Evolutionary conservation across 2,113 vertebrate species (phyloP).

Genomic region (Brachypteracias leptosomus): DNA sequence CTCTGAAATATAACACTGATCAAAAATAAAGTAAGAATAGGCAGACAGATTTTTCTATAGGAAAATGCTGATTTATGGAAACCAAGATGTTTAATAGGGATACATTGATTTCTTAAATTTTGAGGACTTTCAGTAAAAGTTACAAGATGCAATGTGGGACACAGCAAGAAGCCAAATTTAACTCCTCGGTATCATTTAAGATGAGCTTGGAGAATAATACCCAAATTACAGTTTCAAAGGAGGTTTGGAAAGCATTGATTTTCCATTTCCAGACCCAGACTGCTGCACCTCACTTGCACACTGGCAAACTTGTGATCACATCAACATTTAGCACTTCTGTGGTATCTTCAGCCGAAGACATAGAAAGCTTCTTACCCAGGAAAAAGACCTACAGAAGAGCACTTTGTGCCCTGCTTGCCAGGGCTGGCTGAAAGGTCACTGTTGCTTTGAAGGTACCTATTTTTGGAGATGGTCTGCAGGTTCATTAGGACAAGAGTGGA

Average conservation of each 20-base stretch:
- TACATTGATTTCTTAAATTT: slow-evolving; percentile 17
- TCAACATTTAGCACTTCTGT: not conserved
- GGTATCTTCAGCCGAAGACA: not conserved
- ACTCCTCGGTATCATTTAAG: not conserved
- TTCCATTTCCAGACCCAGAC: not conserved
- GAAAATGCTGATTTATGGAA: slow-evolving; percentile 61
- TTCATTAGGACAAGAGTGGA: not conserved
- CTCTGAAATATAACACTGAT: slow-evolving; percentile 58
- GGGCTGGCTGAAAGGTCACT: not conserved
- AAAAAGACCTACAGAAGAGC: not conserved
- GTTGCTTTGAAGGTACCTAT: not conserved
- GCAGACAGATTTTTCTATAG: slow-evolving; percentile 50
- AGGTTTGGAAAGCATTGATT: not conserved
- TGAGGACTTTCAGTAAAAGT: slow-evolving; percentile 13
- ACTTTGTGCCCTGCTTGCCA: not conserved
- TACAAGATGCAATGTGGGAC: not conserved
- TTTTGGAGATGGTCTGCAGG: not conserved
- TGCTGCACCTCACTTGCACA: not conserved
- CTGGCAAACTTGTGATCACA: not conserved
- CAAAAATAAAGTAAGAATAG: slow-evolving; percentile 63
- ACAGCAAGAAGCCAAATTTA: not conserved
- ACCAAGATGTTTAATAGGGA: slow-evolving; percentile 13
- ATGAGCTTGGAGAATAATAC: not conserved
- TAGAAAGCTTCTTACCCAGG: not conserved
- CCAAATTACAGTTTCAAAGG: not conserved